phyloP scores from a whole-genome alignment of 2,888 invertebrate genomes.

The Chrysina gloriosa region DNA sequence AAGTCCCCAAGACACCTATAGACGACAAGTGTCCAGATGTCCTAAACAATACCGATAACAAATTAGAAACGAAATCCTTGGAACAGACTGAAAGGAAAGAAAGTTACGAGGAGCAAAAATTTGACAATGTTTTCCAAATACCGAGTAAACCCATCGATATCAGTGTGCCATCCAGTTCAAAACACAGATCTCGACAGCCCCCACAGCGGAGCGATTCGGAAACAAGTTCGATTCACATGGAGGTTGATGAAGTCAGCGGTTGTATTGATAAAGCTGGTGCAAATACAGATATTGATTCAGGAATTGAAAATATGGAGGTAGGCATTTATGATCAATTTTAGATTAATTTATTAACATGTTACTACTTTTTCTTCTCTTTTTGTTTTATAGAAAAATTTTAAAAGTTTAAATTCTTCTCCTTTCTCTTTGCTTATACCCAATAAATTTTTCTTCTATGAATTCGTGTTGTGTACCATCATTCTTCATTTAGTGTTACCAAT shows the following conservation, averaged over 20 bases:
- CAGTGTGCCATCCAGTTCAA: conserved; percentile 58
- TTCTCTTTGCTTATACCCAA: background rate
- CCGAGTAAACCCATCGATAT: conserved; percentile 63
- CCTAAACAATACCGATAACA: conserved; percentile 12
- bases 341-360: background rate
- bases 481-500: too few relatives aligned
- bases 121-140: conserved; percentile 59
- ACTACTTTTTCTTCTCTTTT: too few relatives aligned
- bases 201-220: conserved; percentile 65
- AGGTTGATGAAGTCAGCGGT: conserved; percentile 69
- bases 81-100: conserved; percentile 15
- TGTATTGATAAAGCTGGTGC: conserved; percentile 63
- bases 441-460: background rate
- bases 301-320: conserved; percentile 81
- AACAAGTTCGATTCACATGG: conserved; percentile 68
- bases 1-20: conserved; percentile 44
- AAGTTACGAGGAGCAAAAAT: conserved; percentile 35
- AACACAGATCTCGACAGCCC: conserved; percentile 52
- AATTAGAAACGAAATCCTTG: conserved; percentile 15
- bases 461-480: too few relatives aligned
- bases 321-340: conserved; percentile 43
- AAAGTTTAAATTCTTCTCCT: background rate
- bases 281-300: conserved; percentile 75
- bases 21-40: conserved; percentile 38
- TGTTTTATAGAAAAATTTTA: background rate